These are phyloP conservation scores for Colostygia pectinataria DNA, from an alignment of 2,888 invertebrate species.

Conservation along the genomic window DNA sequence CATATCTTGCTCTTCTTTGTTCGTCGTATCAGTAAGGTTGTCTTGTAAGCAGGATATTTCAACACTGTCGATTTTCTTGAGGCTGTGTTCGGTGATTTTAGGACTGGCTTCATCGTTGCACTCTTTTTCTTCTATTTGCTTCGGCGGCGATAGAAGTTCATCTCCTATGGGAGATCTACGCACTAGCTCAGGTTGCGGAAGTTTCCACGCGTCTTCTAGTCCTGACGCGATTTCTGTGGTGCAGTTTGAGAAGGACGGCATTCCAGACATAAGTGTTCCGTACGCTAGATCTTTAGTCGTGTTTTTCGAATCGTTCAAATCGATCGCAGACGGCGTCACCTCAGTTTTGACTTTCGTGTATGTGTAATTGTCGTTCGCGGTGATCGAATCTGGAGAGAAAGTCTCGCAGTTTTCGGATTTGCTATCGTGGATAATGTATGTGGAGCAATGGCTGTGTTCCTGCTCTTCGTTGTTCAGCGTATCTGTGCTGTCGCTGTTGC, in stretches of 20 bases:
- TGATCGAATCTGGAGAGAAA: slow-evolving; percentile 73
- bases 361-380: slow-evolving; percentile 67
- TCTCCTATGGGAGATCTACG: slow-evolving; percentile 59
- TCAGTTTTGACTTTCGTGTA: slow-evolving; percentile 71
- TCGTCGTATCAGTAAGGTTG: slow-evolving; percentile 43
- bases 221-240: slow-evolving; percentile 61
- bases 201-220: slow-evolving; percentile 61
- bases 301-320: slow-evolving; percentile 64
- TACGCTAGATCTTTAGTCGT: slow-evolving; percentile 72
- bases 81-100: slow-evolving; percentile 44
- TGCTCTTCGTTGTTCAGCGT: slow-evolving; percentile 71
- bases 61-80: slow-evolving; percentile 71
- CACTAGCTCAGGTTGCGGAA: slow-evolving; percentile 65
- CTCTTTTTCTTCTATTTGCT: slow-evolving; percentile 35
- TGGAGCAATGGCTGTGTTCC: slow-evolving; percentile 66
- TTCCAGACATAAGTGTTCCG: slow-evolving; percentile 63
- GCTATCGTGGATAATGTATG: slow-evolving; percentile 71
- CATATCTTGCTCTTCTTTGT: slow-evolving; percentile 39
- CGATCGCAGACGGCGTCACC: slow-evolving; percentile 54
- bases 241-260: slow-evolving; percentile 71
- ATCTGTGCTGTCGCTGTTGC: slow-evolving; percentile 67
- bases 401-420: slow-evolving; percentile 67
- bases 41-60: slow-evolving; percentile 67
- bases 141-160: slow-evolving; percentile 52
- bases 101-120: slow-evolving; percentile 46